Conservation (phyloP, 2,888 invertebrate genomes). For the Petrolisthes manimaculis region DNA sequence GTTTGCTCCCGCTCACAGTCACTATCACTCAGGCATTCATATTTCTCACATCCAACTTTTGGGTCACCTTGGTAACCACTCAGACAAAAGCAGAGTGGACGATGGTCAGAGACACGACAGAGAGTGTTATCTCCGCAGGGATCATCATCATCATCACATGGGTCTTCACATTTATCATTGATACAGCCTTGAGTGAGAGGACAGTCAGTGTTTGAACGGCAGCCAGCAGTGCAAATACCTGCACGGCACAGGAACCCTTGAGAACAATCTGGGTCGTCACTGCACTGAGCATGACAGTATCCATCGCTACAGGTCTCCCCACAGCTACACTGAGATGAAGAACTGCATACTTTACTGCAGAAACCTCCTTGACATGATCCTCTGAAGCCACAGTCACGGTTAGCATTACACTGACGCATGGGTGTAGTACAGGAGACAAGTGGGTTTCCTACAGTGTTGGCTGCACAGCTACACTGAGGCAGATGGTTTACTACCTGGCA, state of each 20-base stretch:
- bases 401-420: constrained; percentile 75
- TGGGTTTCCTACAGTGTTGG: constrained; percentile 85
- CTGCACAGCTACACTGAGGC: constrained; percentile 87
- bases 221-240: constrained; percentile 80
- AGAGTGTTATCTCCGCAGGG: constrained; percentile 74
- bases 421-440: constrained; percentile 82
- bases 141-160: constrained; percentile 73
- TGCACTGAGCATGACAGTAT: constrained; percentile 85
- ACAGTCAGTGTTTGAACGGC: constrained; percentile 84
- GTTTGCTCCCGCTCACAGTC: constrained; percentile 74
- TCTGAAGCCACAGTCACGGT: constrained; percentile 72
- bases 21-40: constrained; percentile 63
- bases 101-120: constrained; percentile 67
- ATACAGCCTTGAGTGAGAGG: constrained; percentile 83
- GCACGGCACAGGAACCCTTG: constrained; percentile 81
- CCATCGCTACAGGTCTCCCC: constrained; percentile 83
- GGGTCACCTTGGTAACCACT: constrained; percentile 83
- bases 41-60: constrained; percentile 82
- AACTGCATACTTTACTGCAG: constrained; percentile 79
- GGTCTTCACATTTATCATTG: constrained; percentile 75
- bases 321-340: constrained; percentile 81
- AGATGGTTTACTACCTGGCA: constrained; percentile 84
- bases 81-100: constrained; percentile 86
- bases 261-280: constrained; percentile 80
- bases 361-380: constrained; percentile 78